phyloP scores from a whole-genome alignment of 2,797 vertebrate species.

The Pseudotriccus pelzelni region DNA sequence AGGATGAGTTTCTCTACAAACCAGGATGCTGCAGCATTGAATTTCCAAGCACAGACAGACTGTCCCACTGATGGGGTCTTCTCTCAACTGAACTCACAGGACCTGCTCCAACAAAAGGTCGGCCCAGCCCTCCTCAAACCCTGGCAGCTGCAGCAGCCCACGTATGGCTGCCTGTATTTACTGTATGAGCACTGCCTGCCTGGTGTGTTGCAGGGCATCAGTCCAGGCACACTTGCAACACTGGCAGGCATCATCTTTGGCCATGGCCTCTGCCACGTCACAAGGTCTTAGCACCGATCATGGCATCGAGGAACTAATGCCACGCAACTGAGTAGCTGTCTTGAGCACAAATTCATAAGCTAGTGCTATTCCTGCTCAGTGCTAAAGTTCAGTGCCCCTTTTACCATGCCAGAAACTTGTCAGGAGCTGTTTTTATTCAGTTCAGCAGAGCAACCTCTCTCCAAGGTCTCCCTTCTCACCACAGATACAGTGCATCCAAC shows the following conservation, averaged over 20 bases:
- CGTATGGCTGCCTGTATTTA: fast-evolving
- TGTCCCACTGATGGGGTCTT: background rate
- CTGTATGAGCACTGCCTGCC: background rate
- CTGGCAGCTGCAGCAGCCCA: background rate
- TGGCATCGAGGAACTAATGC: background rate
- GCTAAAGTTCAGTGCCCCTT: background rate
- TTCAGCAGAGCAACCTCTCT: background rate
- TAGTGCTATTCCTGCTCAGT: background rate
- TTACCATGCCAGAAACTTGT: background rate
- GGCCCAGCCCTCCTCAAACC: background rate
- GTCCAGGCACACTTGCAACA: background rate
- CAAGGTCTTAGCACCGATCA: background rate
- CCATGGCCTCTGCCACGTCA: background rate
- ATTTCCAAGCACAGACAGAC: background rate
- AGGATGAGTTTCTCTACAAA: background rate
- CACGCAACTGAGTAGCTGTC: background rate
- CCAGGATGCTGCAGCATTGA: background rate
- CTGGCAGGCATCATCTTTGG: background rate
- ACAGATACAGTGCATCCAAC: background rate
- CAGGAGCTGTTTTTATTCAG: background rate
- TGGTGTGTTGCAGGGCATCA: background rate
- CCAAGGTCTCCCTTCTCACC: background rate
- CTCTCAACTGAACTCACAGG: background rate
- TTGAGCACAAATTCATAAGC: background rate
- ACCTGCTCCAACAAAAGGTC: background rate